A percentile compares a stretch with the other conserved stretches of the same genome.
phyloP scores from a whole-genome alignment of 2,113 vertebrate species.

The Oxyura jamaicensis region DNA sequence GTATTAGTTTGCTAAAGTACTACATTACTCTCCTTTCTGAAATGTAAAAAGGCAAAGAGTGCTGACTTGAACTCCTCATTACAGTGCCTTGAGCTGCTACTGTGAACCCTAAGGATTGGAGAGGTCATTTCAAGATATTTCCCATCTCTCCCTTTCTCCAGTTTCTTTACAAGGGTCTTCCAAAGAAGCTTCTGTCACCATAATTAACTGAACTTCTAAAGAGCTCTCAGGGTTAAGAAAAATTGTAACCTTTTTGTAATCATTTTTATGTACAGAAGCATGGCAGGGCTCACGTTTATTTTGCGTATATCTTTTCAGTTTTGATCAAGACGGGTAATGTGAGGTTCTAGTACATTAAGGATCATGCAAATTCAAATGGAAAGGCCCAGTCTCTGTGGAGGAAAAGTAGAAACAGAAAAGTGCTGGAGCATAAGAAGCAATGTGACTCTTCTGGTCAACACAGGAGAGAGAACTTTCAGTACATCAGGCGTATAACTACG shows the following conservation, averaged over 20 bases:
- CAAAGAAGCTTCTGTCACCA: neutral
- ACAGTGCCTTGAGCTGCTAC: neutral
- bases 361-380: neutral
- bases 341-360: neutral
- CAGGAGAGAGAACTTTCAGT: fast-evolving
- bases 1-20: neutral
- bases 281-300: neutral
- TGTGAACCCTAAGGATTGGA: neutral
- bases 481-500: fast-evolving
- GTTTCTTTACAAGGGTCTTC: neutral
- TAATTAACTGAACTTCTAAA: neutral
- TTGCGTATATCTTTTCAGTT: neutral
- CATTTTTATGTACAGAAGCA: neutral
- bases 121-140: neutral
- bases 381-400: neutral
- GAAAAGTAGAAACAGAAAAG: neutral
- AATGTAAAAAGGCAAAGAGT: neutral
- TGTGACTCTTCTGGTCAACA: neutral
- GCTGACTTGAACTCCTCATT: neutral
- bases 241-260: neutral
- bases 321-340: neutral
- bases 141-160: neutral
- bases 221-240: neutral
- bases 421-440: neutral
- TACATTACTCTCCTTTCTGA: neutral